These are phyloP conservation scores for Synanthedon vespiformis DNA, from an alignment of 2,888 invertebrate species.

Conservation along the genomic window DNA sequence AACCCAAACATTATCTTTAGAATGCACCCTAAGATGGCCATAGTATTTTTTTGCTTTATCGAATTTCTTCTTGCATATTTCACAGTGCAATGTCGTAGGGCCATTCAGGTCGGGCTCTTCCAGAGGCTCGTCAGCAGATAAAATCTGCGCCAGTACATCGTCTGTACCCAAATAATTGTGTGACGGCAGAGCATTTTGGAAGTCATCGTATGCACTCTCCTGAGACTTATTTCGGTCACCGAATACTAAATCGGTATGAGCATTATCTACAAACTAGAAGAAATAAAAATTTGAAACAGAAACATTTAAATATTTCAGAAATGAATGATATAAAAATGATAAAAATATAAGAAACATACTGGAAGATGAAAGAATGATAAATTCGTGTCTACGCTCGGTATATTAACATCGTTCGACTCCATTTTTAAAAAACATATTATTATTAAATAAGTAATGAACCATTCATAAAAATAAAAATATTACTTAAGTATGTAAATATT, in stretches of 20 bases:
- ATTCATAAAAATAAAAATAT: too few species aligned
- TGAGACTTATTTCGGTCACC: conserved; percentile 21
- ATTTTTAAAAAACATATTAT: conserved; percentile 14
- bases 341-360: conserved; percentile 25
- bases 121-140: conserved; percentile 48
- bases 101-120: conserved; percentile 60
- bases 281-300: background rate
- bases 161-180: conserved; percentile 38
- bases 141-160: conserved; percentile 53
- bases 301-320: background rate
- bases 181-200: conserved; percentile 30
- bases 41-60: conserved; percentile 62
- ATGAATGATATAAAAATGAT: background rate
- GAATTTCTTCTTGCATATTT: conserved; percentile 56
- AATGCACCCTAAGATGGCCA: conserved; percentile 57
- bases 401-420: conserved; percentile 12
- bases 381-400: conserved; percentile 19
- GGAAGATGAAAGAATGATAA: conserved; percentile 52
- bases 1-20: conserved; percentile 55
- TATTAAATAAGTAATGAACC: background rate
- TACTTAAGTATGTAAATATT: too few species aligned
- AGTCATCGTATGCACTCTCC: conserved; percentile 36
- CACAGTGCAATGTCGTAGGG: conserved; percentile 53
- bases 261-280: conserved; percentile 47
- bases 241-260: conserved; percentile 32